Base-by-base conservation (phyloP, 1,140 invertebrate species). In the Aethina tumida region DNA sequence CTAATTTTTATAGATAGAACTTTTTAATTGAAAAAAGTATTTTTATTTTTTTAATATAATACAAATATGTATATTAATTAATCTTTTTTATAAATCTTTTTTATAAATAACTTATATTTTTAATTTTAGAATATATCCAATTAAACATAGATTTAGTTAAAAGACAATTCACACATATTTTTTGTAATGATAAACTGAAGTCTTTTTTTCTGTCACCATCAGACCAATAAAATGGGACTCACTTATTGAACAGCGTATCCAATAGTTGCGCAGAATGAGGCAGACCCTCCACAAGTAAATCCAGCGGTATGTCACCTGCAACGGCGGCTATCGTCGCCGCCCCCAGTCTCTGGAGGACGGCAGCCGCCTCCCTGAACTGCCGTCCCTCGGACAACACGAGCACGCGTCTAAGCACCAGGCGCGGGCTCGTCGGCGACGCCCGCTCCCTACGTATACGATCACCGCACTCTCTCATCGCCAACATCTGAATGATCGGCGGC, bases 181-280 rank as follows among this genome's bases (percentile, higher is more conserved):
- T n/a, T n/a, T n/a, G n/a, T n/a, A n/a, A n/a, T n/a, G n/a, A n/a
- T n/a, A n/a, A n/a, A n/a, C n/a, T n/a, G n/a, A n/a, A n/a, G n/a
- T n/a, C n/a, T n/a, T n/a, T n/a, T n/a, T n/a, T n/a, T 10, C 10
- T 17, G n/a, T 17, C 15, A 15, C 20, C 14, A 13, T 27, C 16
- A 6, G 15, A 28, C 12, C 27, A n/a, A n/a, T n/a, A 15, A 13
- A 15, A 4, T 28, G 6, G 20, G 14, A 50, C 55, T 59, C 52
- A 69, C 73, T 86, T 85, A 39, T 78, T 75, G 52, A 90, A 85
- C 1, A 94, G 69, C 0, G 86, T 84, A 59, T 94, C 89, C 27
- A 95, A 63, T 22, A 94, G 68, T 43, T 84, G 79, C 1, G 91
- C 71, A 30, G 82, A 87, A 56, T 88, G 79, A 2, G 90, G 90